Evolutionary conservation across 2,888 invertebrate species (phyloP).

Genomic region (Drosophila bunnanda): DNA sequence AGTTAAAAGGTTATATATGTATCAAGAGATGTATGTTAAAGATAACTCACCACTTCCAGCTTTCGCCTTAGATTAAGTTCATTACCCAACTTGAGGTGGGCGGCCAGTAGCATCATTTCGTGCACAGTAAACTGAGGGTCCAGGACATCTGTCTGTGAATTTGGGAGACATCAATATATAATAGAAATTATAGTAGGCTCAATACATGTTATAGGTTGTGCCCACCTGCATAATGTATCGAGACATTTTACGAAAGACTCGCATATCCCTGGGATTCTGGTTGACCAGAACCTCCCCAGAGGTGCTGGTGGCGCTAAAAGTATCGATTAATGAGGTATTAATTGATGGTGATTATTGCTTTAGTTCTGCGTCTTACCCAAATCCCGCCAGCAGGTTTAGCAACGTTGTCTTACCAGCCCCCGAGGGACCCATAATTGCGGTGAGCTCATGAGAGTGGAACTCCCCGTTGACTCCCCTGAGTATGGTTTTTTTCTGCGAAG

Average conservation of each 20-base stretch:
- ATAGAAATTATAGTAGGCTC: not conserved
- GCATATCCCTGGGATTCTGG: slow-evolving; percentile 90
- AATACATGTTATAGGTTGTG: not conserved
- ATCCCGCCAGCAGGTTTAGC: slow-evolving; percentile 95
- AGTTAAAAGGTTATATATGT: slow-evolving; percentile 62
- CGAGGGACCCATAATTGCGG: slow-evolving; percentile 96
- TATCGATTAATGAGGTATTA: not conserved
- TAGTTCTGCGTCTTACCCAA: slow-evolving; percentile 88
- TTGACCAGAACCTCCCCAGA: slow-evolving; percentile 92
- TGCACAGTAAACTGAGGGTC: slow-evolving; percentile 94
- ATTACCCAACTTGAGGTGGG: slow-evolving; percentile 93
- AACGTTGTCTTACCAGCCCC: slow-evolving; percentile 97
- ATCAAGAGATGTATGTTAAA: too few relatives aligned
- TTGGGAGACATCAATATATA: too few relatives aligned
- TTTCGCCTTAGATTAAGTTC: slow-evolving; percentile 88
- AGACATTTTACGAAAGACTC: slow-evolving; percentile 93
- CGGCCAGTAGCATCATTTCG: slow-evolving; percentile 95
- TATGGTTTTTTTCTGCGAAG: slow-evolving; percentile 88
- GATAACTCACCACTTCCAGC: slow-evolving; percentile 88
- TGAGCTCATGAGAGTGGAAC: slow-evolving; percentile 93
- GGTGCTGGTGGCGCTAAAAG: slow-evolving; percentile 87
- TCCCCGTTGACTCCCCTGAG: slow-evolving; percentile 92
- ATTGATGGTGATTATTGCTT: not conserved
- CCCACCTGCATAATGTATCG: slow-evolving; percentile 96
- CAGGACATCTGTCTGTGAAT: slow-evolving; percentile 88